Conservation (phyloP, 2,113 vertebrate species). For the Pygoscelis adeliae region DNA sequence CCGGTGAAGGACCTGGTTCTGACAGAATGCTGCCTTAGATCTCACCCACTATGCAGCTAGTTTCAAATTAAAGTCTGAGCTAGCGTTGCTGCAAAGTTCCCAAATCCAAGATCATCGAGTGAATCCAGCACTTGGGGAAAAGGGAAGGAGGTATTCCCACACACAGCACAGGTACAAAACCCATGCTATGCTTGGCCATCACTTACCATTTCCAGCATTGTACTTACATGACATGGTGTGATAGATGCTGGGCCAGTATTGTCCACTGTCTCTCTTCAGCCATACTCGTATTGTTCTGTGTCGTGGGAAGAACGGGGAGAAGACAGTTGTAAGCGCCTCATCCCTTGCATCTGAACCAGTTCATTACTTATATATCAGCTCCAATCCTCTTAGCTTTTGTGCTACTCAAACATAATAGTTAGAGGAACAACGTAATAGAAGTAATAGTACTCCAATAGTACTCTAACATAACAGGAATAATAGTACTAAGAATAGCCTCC, state of each 20-base stretch:
- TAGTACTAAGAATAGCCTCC: not conserved
- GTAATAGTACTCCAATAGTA: not conserved
- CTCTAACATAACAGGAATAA: not conserved
- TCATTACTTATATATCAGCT: not conserved
- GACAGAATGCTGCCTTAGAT: not conserved
- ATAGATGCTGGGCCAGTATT: slow-evolving; percentile 96
- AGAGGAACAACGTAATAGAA: not conserved
- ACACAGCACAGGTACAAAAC: not conserved
- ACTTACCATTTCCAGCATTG: not conserved
- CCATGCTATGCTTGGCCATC: not conserved
- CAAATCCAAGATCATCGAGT: not conserved
- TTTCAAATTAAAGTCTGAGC: not conserved
- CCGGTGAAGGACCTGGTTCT: not conserved
- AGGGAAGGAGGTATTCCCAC: not conserved
- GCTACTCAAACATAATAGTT: not conserved
- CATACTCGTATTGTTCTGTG: slow-evolving; percentile 91
- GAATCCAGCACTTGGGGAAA: not conserved
- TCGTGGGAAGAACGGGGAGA: not conserved
- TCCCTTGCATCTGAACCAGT: not conserved
- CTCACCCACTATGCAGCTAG: not conserved
- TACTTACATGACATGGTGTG: slow-evolving; percentile 94
- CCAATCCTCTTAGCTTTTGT: not conserved
- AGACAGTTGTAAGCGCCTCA: not conserved
- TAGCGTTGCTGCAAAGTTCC: not conserved
- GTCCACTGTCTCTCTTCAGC: slow-evolving; percentile 96